Evolutionary conservation across 2,888 invertebrate species (phyloP).

Genomic region (Drosophila vallismaia): DNA sequence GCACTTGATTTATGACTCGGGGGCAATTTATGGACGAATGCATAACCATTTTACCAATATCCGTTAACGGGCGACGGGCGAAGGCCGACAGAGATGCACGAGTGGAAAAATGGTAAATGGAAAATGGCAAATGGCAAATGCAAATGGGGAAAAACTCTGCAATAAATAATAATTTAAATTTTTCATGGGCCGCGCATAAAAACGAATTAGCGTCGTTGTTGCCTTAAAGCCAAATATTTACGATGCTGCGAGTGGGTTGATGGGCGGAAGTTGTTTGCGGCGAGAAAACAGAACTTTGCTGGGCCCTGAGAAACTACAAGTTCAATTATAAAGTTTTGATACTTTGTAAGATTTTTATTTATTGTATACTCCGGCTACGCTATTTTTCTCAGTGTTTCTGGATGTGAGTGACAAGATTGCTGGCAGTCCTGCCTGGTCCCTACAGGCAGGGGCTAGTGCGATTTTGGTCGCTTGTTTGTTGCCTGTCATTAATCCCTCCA

Average conservation of each 20-base stretch:
- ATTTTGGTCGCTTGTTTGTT: slow-evolving; percentile 49
- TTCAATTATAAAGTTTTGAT: too few relatives aligned
- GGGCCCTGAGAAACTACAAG: too few relatives aligned
- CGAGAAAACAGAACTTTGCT: not conserved
- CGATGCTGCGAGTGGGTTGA: not conserved
- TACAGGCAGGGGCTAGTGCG: slow-evolving; percentile 33
- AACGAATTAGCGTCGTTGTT: slow-evolving; percentile 55
- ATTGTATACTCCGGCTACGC: not conserved
- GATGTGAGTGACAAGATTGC: slow-evolving; percentile 36
- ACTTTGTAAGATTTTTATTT: not conserved
- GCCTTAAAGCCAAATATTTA: slow-evolving; percentile 62
- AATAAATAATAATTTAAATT: slow-evolving; percentile 75
- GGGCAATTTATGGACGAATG: slow-evolving; percentile 62
- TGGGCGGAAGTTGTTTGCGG: not conserved
- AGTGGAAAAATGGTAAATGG: slow-evolving; percentile 3
- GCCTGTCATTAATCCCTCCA: slow-evolving; percentile 75
- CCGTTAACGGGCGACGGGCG: slow-evolving; percentile 42
- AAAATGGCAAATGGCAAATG: slow-evolving; percentile 37
- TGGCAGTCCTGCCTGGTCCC: slow-evolving; percentile 24
- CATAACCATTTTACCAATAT: slow-evolving; percentile 55
- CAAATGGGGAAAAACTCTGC: slow-evolving; percentile 58
- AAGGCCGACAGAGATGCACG: slow-evolving; percentile 18
- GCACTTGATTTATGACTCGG: slow-evolving; percentile 66
- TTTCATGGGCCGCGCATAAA: slow-evolving; percentile 59
- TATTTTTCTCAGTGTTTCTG: slow-evolving; percentile 13